A percentile compares a stretch with the other conserved stretches of the same genome.
Conservation (phyloP, 2,797 vertebrate species). For the Iguana delicatissima region DNA sequence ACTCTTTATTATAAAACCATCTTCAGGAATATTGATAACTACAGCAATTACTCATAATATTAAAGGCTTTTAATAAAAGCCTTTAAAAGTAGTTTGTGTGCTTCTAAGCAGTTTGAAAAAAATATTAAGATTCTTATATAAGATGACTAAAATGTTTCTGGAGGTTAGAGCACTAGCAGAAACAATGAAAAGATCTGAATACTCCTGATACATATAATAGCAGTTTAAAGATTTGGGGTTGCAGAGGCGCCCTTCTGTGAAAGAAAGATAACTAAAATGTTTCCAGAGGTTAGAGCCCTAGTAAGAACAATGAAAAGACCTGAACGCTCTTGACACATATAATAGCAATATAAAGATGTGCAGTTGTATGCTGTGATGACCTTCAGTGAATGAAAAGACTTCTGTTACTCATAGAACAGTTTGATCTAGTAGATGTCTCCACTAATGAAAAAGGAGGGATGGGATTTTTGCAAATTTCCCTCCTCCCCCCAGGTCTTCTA, state of each 20-base stretch:
- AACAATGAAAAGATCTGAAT: background rate
- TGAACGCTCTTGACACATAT: background rate
- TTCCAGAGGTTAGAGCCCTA: background rate
- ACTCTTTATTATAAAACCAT: background rate
- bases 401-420: background rate
- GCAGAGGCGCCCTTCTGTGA: background rate
- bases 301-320: background rate
- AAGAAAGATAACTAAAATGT: background rate
- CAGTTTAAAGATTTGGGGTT: too few species aligned
- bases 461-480: too few species aligned
- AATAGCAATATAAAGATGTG: background rate
- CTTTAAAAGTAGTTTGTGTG: background rate
- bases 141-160: background rate
- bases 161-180: too few species aligned
- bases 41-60: background rate
- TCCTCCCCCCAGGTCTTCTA: too few species aligned
- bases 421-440: background rate
- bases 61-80: background rate
- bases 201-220: background rate
- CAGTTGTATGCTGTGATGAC: background rate
- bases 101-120: background rate
- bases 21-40: background rate
- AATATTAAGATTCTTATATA: too few species aligned
- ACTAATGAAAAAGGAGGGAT: too few species aligned
- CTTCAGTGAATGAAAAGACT: background rate